A percentile compares a stretch with the other conserved stretches of the same genome.
Evolutionary conservation across 2,888 invertebrate species (phyloP).

Genomic region (Quadriops clusia): DNA sequence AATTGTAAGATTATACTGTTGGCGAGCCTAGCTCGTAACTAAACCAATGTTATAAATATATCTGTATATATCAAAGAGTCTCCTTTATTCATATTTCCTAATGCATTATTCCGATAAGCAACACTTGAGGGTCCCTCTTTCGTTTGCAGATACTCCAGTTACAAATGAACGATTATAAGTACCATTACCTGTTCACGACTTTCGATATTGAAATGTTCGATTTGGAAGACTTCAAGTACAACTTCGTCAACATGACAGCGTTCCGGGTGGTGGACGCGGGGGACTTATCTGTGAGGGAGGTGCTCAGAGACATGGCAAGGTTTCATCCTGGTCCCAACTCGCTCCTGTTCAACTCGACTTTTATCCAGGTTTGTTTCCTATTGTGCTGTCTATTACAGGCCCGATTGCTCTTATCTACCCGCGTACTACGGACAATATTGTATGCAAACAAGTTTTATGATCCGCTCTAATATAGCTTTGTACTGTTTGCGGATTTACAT

Average conservation of each 20-base stretch:
- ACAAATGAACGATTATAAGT: slow-evolving; percentile 77
- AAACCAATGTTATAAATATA: no score
- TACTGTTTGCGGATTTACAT: no score
- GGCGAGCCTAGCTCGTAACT: no score
- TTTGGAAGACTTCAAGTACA: slow-evolving; percentile 84
- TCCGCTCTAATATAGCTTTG: no score
- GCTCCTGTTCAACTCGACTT: slow-evolving; percentile 28
- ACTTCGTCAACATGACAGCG: slow-evolving; percentile 90
- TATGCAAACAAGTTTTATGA: no score
- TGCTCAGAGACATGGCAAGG: slow-evolving; percentile 58
- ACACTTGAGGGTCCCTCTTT: no score
- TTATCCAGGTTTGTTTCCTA: slow-evolving; percentile 30
- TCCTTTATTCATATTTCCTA: no score
- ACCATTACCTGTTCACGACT: slow-evolving; percentile 71
- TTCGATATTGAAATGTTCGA: slow-evolving; percentile 58
- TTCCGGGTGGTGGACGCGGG: slow-evolving; percentile 63
- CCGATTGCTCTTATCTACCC: no score
- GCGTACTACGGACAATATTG: no score
- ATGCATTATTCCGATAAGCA: no score
- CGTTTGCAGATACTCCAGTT: slow-evolving; percentile 58
- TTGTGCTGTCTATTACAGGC: background rate
- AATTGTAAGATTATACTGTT: no score
- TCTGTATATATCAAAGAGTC: no score
- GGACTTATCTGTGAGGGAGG: slow-evolving; percentile 51
- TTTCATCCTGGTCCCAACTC: slow-evolving; percentile 39